Base-by-base conservation (phyloP, 2,797 vertebrate species). In the Galago senegalensis region DNA sequence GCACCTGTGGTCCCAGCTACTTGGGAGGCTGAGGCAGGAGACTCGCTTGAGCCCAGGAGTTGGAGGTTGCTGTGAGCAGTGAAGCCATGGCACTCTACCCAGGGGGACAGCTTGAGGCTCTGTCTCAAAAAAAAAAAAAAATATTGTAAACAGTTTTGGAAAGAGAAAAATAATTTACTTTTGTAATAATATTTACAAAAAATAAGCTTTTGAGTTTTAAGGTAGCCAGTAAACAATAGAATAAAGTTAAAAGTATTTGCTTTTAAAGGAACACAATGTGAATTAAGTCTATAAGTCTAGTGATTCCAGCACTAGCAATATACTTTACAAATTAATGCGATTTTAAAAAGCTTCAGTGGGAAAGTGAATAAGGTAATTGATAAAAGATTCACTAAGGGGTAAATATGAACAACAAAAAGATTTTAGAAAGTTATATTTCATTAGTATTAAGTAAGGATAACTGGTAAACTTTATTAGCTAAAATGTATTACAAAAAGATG, bases 201-300 rank as follows among this genome's bases (percentile, higher is more conserved):
- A 95, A 56, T 65, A 43, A 72, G 20, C n/a, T n/a, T 27, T 43
- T 80, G 31, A 34, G 53, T 87, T 96, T 96, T 84, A 18, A 91
- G 77, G 61, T 92, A 31, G 21, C 92, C 17, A 56, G 14, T 69
- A 76, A 92, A 73, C 21, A 27, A 43, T 34, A 86, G 67, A 60
- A 63, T 70, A 34, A 93, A 80, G 34, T 56, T 88, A 14, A 89
- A 89, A 37, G 60, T 72, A 31, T 21, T 67, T 67, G 34, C 69
- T 76, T 88, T 60, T n/a, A 91, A 93, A 82, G 40, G 23, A 83
- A 37, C 58, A 73, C 61, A 70, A 58, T 49, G 7, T 77, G 11
- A 43, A 61, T 61, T 69, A 65, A 56, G 40, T 21, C 1, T 86
- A 67, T 65, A 6, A 49, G n/a, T 9, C 40, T 89, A 53, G 4